A percentile compares a stretch with the other conserved stretches of the same genome.
Conservation (phyloP, 2,888 invertebrate genomes). For the Eupithecia exiguata region DNA sequence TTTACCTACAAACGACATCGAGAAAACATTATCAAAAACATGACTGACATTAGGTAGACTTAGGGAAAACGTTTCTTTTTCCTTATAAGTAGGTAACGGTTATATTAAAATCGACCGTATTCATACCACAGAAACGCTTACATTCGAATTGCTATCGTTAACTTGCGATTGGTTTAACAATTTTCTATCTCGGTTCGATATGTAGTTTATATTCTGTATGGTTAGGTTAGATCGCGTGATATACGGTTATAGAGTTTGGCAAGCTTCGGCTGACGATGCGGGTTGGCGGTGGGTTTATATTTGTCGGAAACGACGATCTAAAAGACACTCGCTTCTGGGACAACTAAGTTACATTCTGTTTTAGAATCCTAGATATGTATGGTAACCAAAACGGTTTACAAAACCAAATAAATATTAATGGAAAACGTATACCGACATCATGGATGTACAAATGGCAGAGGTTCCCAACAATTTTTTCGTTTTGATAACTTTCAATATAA, state of each 20-base stretch:
- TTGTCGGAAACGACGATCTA: conserved; percentile 21
- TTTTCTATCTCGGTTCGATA: neutral
- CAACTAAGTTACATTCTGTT: neutral
- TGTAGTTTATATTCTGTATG: conserved; percentile 3
- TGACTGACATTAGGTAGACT: neutral
- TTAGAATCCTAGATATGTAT: neutral
- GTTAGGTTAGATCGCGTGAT: conserved; percentile 28
- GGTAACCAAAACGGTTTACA: neutral
- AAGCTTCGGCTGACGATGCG: conserved; percentile 28
- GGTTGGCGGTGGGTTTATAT: conserved; percentile 4
- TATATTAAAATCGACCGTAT: conserved; percentile 12
- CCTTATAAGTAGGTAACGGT: neutral
- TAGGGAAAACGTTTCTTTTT: neutral
- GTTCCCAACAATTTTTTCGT: neutral
- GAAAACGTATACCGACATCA: neutral
- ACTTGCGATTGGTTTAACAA: conserved; percentile 3
- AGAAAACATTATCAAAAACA: conserved; percentile 25
- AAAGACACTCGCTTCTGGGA: conserved; percentile 7
- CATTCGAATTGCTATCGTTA: neutral
- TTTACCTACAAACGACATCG: no score
- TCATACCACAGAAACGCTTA: neutral
- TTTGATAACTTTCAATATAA: no score
- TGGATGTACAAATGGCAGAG: neutral
- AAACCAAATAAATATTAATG: neutral
- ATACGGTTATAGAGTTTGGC: conserved; percentile 38